Percentiles rank a stretch among this genome's conserved stretches.
Conservation (phyloP, 2,888 invertebrate genomes). For the Sympetrum striolatum region DNA sequence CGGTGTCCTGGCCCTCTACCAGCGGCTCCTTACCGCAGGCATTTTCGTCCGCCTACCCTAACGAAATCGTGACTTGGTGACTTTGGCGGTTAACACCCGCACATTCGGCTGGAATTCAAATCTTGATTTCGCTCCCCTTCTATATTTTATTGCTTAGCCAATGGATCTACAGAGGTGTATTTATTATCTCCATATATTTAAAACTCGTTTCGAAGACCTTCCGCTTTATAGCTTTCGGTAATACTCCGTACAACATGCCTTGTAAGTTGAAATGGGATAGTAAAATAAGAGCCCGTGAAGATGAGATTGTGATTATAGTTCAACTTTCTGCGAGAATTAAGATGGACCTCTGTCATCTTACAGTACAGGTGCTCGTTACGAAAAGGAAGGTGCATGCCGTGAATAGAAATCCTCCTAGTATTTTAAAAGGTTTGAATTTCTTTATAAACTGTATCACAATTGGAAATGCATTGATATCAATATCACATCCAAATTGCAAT, state of each 20-base stretch:
- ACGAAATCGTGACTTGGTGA: slow-evolving; percentile 3
- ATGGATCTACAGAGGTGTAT: neutral
- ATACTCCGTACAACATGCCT: neutral
- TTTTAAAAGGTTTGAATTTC: too few species aligned
- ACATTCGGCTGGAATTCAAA: neutral
- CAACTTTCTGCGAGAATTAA: too few species aligned
- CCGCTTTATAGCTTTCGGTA: neutral
- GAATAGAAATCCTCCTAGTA: too few species aligned
- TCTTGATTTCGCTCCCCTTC: neutral
- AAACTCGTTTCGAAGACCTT: neutral
- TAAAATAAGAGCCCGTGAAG: neutral
- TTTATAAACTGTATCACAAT: too few species aligned
- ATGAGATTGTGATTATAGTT: too few species aligned
- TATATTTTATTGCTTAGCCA: neutral
- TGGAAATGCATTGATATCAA: too few species aligned
- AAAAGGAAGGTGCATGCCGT: too few species aligned
- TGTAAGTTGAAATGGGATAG: neutral
- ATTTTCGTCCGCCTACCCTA: neutral
- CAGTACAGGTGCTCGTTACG: too few species aligned
- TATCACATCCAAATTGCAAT: too few species aligned
- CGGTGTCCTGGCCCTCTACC: neutral
- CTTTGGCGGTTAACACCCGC: slow-evolving; percentile 28
- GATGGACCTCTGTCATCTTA: too few species aligned
- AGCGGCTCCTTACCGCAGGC: slow-evolving; percentile 7
- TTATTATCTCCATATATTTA: neutral